Evolutionary conservation across 2,113 vertebrate genomes (phyloP), one percentile per base, ranked within the genome.

Genomic region (Neolamprologus ventralis): DNA sequence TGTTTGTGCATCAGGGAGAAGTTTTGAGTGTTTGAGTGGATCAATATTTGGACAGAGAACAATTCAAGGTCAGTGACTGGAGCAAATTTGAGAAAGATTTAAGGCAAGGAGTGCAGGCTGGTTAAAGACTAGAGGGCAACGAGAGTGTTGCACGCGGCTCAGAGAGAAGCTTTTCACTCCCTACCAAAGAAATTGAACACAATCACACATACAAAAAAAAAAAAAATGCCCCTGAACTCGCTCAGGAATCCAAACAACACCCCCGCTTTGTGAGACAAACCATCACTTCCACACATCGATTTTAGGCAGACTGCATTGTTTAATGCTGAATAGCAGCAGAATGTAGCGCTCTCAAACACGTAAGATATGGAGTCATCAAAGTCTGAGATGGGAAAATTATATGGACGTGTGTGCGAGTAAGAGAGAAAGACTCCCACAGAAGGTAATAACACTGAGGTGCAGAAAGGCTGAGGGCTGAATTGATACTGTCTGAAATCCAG

Each of bases 31-130:
- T 94, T 94, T 91, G 91, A 95, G 92, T 92, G 91, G 80, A 94
- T 95, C 95, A 68, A 94, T 95, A 93, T 95, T 92, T 93, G 92
- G 91, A 89, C 85, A 79, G 85, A 85, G 86, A 94, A 94, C 90
- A 93, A 88, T 84, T 88, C 92, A 87, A 94, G 95, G 92, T 94
- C 93, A 91, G 87, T 84, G 5, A 82, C 87, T 85, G 42, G 84
- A 86, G 79, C 65, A 87, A 86, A 87, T 86, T 86, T 83, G 47
- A 91, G 84, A 89, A 83, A 83, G 37, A 81, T 12, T 82, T 63
- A 54, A 87, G 84, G 73, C 42, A 19, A 84, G 47, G 82, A 92
- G 89, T 51, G 85, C 26, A 57, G 75, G 79, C 80, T 75, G 63
- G 90, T 88, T 83, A 93, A 91, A 93, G 87, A 89, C 82, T 83